These are phyloP conservation scores for Aurelia aurita DNA, from an alignment of 30 jellyfish, hydroid and myxozoan genomes.

Conservation along the genomic window DNA sequence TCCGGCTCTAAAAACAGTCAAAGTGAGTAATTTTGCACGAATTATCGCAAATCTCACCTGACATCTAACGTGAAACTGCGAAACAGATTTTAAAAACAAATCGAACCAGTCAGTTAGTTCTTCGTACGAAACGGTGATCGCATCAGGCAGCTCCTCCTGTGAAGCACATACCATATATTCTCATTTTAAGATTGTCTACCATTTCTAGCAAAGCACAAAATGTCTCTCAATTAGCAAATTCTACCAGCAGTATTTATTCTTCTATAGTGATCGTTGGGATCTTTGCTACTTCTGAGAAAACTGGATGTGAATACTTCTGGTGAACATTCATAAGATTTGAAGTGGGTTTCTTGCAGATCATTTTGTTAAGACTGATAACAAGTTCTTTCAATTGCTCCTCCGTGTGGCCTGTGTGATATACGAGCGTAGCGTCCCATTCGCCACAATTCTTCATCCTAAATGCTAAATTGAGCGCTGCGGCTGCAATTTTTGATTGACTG, in stretches of 20 bases:
- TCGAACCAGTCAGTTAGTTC: too few relatives aligned
- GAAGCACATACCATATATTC: too few relatives aligned
- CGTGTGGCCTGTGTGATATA: conserved; percentile 84
- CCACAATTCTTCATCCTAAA: conserved; percentile 78
- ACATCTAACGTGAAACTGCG: too few relatives aligned
- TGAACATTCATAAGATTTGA: conserved; percentile 76
- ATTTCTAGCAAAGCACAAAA: too few relatives aligned
- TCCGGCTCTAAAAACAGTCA: too few relatives aligned
- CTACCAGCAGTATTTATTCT: neutral
- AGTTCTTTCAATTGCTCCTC: conserved; percentile 76
- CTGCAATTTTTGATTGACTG: conserved; percentile 85
- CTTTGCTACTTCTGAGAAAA: conserved; percentile 95
- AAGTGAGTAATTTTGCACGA: too few relatives aligned
- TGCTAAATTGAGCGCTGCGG: conserved; percentile 85
- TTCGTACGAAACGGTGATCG: too few relatives aligned
- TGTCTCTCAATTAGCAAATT: too few relatives aligned
- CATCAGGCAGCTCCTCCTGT: too few relatives aligned
- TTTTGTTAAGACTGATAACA: conserved; percentile 57
- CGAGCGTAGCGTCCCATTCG: conserved; percentile 87
- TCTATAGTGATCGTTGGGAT: conserved; percentile 55
- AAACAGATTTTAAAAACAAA: too few relatives aligned
- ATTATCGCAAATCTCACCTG: too few relatives aligned
- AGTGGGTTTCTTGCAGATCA: conserved; percentile 72
- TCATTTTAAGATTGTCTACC: too few relatives aligned
- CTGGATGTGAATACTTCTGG: conserved; percentile 87